These are phyloP conservation scores for Formicarius rufipectus DNA, from an alignment of 2,113 vertebrate genomes.

Conservation along the genomic window DNA sequence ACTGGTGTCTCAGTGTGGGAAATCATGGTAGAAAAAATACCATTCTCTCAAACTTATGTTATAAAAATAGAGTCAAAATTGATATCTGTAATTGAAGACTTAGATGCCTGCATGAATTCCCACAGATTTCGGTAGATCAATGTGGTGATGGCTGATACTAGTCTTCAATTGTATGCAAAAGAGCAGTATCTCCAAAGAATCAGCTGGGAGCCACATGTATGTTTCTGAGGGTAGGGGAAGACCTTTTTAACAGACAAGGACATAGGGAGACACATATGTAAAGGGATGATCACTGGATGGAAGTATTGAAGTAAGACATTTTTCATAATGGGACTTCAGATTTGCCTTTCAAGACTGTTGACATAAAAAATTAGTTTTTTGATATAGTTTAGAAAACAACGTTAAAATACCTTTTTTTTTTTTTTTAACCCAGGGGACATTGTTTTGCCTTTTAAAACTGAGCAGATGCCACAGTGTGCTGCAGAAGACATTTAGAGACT, in stretches of 20 bases:
- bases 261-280: background rate
- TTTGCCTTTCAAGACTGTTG: background rate
- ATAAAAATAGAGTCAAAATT: background rate
- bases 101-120: background rate
- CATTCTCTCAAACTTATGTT: background rate
- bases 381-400: background rate
- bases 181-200: background rate
- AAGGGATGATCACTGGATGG: accelerated
- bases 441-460: background rate
- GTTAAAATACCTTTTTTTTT: background rate
- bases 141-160: background rate
- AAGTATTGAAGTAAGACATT: background rate
- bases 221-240: background rate
- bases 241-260: background rate
- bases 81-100: background rate
- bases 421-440: background rate
- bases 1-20: background rate
- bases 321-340: background rate
- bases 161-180: background rate
- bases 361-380: background rate
- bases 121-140: background rate
- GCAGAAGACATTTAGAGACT: conserved; percentile 14
- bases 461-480: background rate
- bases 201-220: background rate
- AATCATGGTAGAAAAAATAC: background rate